A percentile compares a stretch with the other conserved stretches of the same genome.
phyloP scores from a whole-genome alignment of 1,140 invertebrate species.

The Prorops nasuta region DNA sequence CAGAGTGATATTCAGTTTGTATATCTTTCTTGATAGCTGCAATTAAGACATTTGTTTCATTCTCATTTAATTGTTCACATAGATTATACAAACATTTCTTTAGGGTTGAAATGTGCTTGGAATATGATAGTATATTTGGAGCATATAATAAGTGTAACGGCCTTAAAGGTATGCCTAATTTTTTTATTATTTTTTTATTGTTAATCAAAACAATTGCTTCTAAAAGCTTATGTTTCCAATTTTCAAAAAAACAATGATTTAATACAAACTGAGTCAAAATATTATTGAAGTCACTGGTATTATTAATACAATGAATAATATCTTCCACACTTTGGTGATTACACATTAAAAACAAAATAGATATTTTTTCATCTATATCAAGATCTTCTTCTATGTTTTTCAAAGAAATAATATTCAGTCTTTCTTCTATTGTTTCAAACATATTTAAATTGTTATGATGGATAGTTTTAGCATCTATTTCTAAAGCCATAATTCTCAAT shows the following conservation, averaged over 20 bases:
- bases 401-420: constrained; percentile 18
- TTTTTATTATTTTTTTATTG: constrained; percentile 23
- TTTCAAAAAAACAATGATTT: not conserved
- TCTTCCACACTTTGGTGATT: constrained; percentile 9
- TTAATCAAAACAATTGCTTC: constrained; percentile 30
- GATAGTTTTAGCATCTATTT: too few species aligned
- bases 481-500: too few species aligned
- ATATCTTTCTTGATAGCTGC: constrained; percentile 18
- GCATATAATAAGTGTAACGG: too few species aligned
- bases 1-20: not conserved
- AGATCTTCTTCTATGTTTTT: constrained; percentile 23
- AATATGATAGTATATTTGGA: too few species aligned
- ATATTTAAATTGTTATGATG: too few species aligned
- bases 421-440: too few species aligned
- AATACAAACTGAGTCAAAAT: constrained; percentile 22
- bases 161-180: constrained; percentile 23
- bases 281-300: constrained; percentile 15
- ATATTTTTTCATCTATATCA: constrained; percentile 30
- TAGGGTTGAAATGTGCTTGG: too few species aligned
- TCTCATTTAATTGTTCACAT: constrained; percentile 21
- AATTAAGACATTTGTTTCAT: constrained; percentile 11
- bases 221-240: constrained; percentile 28
- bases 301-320: not conserved
- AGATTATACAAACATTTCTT: constrained; percentile 29
- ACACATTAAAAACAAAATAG: constrained; percentile 28